Evolutionary conservation across 2,113 vertebrate species (phyloP), one percentile per base, ranked within the genome.

Genomic region (Okapia johnstoni): DNA sequence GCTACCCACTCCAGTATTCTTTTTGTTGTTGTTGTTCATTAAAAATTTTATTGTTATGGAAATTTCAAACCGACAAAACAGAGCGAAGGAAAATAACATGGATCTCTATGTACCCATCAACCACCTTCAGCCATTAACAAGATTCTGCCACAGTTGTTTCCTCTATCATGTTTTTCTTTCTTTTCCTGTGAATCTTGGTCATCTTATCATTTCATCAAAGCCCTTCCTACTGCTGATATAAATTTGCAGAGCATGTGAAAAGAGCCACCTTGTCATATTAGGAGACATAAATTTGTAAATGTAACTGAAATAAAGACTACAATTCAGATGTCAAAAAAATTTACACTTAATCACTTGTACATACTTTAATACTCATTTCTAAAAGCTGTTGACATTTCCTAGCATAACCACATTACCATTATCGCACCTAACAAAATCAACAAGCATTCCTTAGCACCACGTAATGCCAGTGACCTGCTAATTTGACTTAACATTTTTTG

Each of bases 231-330:
- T 84, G 57, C 93, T 95, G 93, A 97, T 90, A 58, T 26, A 88
- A 97, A 90, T 93, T 36, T 95, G 80, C 86, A 97, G 86, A 86
- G 89, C 50, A 86, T 19, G 52, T 89, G 66, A 98, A 97, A 98
- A 98, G 94, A n/a, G 57, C 76, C n/a, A 50, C 0, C 40, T 94
- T 92, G 50, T 81, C 48, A 52, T 23, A 81, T 81, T 23, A 57
- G 33, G 76, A 96, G 60, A 89, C 5, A 66, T 54, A 36, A 28
- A 85, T 85, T 90, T 93, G 25, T 89, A 55, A 61, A 92, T 76
- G 83, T 96, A 54, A 84, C 61, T 89, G 79, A 17, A 97, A 90
- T 94, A 95, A 97, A 97, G 58, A 28, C 46, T 73, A 10, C 30
- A 79, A 63, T 36, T 76, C 12, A 12, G 2, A 90, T 90, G 55